A percentile compares a stretch with the other conserved stretches of the same genome.
Conservation (phyloP, 2,113 vertebrate genomes). For the Gymnorhina tibicen region DNA sequence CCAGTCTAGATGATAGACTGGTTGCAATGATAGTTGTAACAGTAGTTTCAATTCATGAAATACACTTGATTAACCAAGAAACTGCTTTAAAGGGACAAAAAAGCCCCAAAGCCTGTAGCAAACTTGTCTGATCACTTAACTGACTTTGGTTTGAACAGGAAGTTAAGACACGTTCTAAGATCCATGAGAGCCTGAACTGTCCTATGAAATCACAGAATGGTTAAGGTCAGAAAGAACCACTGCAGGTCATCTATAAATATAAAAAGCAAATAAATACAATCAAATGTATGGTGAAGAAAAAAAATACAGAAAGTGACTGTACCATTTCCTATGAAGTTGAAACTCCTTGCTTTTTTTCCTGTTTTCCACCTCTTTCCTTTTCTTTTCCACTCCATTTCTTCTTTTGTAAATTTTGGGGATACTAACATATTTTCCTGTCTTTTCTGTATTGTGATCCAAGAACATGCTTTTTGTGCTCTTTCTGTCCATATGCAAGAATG, state of each 20-base stretch:
- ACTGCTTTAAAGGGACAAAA: background rate
- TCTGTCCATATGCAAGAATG: background rate
- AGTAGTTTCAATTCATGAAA: background rate
- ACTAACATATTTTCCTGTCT: background rate
- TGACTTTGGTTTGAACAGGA: background rate
- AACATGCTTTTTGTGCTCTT: background rate
- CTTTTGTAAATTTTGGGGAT: background rate
- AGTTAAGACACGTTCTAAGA: background rate
- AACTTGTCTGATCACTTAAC: background rate
- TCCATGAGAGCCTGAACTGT: background rate
- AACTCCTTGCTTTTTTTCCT: background rate
- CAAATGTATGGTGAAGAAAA: background rate
- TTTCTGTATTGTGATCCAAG: background rate
- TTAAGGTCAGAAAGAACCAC: background rate
- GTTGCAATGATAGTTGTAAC: background rate
- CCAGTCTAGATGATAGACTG: background rate
- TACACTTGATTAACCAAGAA: background rate
- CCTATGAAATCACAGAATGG: background rate
- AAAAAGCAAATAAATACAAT: background rate
- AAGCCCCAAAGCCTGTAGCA: background rate
- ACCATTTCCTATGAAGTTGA: background rate
- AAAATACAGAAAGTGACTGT: background rate
- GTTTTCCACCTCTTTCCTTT: background rate
- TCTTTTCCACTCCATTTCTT: background rate
- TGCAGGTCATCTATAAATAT: background rate